phyloP scores from a whole-genome alignment of 2,797 vertebrate species.

The Acipenser ruthenus region DNA sequence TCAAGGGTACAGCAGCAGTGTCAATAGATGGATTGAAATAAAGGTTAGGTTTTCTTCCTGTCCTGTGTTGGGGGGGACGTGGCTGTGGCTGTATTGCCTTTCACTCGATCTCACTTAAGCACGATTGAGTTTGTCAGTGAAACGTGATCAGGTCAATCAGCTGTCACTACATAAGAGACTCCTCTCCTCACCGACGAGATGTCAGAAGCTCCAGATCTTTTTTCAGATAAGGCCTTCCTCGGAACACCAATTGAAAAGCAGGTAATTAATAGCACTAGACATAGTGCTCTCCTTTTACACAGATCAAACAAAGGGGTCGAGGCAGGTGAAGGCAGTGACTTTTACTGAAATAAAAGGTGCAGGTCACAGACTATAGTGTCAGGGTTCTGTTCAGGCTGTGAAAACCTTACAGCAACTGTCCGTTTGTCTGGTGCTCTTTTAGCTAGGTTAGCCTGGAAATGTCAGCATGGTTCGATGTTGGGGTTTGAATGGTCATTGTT shows the following conservation, averaged over 20 bases:
- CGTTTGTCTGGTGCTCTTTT: too few species aligned
- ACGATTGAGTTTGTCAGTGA: slow-evolving; percentile 83
- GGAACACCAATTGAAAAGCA: slow-evolving; percentile 51
- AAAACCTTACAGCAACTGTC: too few species aligned
- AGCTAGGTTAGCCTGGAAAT: too few species aligned
- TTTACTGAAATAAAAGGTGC: slow-evolving; percentile 25
- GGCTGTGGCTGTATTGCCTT: slow-evolving; percentile 75
- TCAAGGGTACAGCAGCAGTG: too few species aligned
- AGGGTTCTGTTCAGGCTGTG: slow-evolving; percentile 2
- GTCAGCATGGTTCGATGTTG: too few species aligned
- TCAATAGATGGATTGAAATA: too few species aligned
- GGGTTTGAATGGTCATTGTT: too few species aligned
- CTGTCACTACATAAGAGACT: slow-evolving; percentile 66
- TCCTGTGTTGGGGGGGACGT: slow-evolving; percentile 9
- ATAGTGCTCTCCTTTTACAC: slow-evolving; percentile 48
- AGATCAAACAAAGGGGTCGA: slow-evolving; percentile 38
- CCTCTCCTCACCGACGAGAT: slow-evolving; percentile 55
- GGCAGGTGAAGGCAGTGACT: slow-evolving; percentile 9
- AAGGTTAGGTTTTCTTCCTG: background rate
- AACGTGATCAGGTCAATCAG: slow-evolving; percentile 77
- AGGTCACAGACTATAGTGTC: slow-evolving; percentile 23
- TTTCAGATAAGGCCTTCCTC: slow-evolving; percentile 51
- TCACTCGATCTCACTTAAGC: slow-evolving; percentile 77
- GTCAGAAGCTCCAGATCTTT: slow-evolving; percentile 56
- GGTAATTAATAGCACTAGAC: slow-evolving; percentile 50